Evolutionary conservation across 2,797 vertebrate genomes (phyloP).

Genomic region (Morus bassanus): DNA sequence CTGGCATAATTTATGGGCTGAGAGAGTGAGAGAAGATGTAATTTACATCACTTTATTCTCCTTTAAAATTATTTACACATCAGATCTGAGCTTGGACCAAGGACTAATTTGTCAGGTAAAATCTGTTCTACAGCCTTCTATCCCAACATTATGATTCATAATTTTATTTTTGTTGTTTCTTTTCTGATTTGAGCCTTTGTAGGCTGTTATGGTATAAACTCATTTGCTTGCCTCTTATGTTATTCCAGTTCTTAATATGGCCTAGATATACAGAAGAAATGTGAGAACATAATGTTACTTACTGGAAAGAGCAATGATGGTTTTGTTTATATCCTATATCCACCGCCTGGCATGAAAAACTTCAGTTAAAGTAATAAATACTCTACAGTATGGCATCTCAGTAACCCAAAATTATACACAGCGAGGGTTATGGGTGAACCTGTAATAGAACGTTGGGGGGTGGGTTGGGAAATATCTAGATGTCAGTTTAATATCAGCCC

Average conservation of each 20-base stretch:
- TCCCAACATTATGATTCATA: not conserved
- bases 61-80: not conserved
- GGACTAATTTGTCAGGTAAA: slow-evolving; percentile 15
- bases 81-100: not conserved
- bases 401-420: not conserved
- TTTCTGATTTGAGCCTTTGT: slow-evolving; percentile 6
- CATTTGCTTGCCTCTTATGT: not conserved
- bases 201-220: not conserved
- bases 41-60: slow-evolving; percentile 4
- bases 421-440: not conserved
- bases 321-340: not conserved
- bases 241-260: not conserved
- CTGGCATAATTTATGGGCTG: slow-evolving; percentile 18
- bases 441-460: not conserved
- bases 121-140: not conserved
- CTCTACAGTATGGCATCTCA: not conserved
- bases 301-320: not conserved
- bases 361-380: not conserved
- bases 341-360: not conserved
- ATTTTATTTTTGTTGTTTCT: not conserved
- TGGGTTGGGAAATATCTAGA: not conserved
- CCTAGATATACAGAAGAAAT: not conserved
- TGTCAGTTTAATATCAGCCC: not conserved
- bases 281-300: not conserved
- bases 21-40: not conserved